Base-by-base conservation (phyloP, 2,113 vertebrate species). In the Numida meleagris region DNA sequence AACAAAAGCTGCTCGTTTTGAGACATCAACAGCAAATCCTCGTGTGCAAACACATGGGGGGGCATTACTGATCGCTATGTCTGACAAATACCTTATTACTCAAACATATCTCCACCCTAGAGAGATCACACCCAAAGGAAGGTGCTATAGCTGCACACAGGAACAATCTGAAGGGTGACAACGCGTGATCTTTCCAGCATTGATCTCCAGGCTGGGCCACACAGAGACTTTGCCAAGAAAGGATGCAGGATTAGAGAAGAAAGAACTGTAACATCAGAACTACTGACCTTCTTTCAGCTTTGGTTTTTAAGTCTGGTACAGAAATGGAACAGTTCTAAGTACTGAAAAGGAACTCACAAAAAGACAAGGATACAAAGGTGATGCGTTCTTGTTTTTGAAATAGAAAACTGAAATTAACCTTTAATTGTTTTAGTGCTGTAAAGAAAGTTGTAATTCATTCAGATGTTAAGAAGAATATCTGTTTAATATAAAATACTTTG, bases 401-500 rank as follows among this genome's bases (percentile, higher is more conserved):
- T 4, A 46, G n/a, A 81, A 48, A 51, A 12, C 5, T 65, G 43
- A 90, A 84, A 68, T 92, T 90, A 94, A 96, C 80, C 48, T 67
- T 75, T 90, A 66, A 50, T 50, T 68, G 77, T 10, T 90, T 51
- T 43, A 74, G 38, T 59, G 34, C 38, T 83, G n/a, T 9, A 65
- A 80, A 88, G 20, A 13, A 94, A 86, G 19, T 21, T 27, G 3
- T 23, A 51, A 36, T n/a, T 45, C n/a, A 61, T 91, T 58, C 7
- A 58, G 16, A 73, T 55, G 8, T 53, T 73, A 91, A 55, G 10
- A 61, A 46, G 36, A 31, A 19, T 46, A 78, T 18, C 33, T 0
- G 1, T 27, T 89, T 79, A 77, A 24, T 61, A 61, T 19, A 16
- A 70, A 73, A 61, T 38, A 46, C 33, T 45, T 51, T 2, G 17